Evolutionary conservation across 2,113 vertebrate genomes (phyloP), one percentile per base, ranked within the genome.

Genomic region (Rhinopomastus cyanomelas): DNA sequence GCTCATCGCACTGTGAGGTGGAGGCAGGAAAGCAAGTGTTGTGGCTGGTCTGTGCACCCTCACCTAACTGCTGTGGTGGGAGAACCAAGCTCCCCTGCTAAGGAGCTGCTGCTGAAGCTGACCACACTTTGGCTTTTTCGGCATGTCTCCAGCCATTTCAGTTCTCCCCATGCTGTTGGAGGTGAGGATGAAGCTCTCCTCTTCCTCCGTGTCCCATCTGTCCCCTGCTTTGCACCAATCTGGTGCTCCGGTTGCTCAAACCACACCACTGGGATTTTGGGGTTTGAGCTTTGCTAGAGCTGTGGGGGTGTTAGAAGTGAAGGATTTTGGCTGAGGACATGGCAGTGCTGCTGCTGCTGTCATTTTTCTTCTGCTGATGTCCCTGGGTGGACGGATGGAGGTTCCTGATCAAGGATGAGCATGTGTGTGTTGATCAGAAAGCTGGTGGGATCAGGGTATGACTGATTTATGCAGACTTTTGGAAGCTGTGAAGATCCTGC

Each of bases 401-500:
- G n/a, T 59, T 51, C 71, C 37, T 1, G 8, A 34, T 62, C 82
- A 80, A 15, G 36, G 81, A 74, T 53, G 59, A 59, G 30, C 2
- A 5, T 73, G 42, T 8, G 1, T 77, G 84, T 93, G 91, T 95
- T 74, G 92, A 83, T 88, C 60, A 93, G 87, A 91, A 94, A 94
- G 90, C 80, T 87, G 79, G 55, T 67, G 75, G 89, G 87, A 94
- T 78, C 72, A 72, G 49, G 56, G 93, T 92, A 73, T 68, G 81
- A 64, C 69, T 93, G 93, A 96, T 97, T 96, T 97, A 96, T 90
- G 92, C 39, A 81, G 72, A 93, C 74, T 82, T 95, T 87, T 97
- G 95, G 92, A 96, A 96, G 94, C 89, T 42, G 11, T 55, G 84
- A 89, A 73, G 81, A 83, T 69, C n/a, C 68, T 92, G 57, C 57